Evolutionary conservation across 1,140 invertebrate genomes (phyloP).

Genomic region (Drosophila rufa): DNA sequence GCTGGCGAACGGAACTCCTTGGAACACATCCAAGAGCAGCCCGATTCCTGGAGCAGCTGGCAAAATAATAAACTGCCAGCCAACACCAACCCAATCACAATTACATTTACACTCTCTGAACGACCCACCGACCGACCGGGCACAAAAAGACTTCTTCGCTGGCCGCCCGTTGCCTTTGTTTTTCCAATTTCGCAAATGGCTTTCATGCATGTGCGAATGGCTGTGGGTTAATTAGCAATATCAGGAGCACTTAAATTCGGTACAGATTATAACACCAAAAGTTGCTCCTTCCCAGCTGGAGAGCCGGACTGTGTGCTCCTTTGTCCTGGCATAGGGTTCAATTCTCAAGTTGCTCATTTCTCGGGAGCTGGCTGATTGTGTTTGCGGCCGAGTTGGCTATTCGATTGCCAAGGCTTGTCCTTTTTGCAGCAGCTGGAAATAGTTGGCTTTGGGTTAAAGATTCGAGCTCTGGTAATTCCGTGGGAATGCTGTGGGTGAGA

Average conservation of each 20-base stretch:
- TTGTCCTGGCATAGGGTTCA: conserved; percentile 34
- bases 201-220: conserved; percentile 49
- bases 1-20: conserved; percentile 19
- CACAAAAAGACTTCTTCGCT: conserved; percentile 43
- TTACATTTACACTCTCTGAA: conserved; percentile 47
- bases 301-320: conserved; percentile 17
- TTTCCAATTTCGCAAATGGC: conserved; percentile 74
- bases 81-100: conserved; percentile 44
- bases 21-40: conserved; percentile 38
- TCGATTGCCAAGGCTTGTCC: conserved; percentile 45
- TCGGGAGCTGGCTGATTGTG: conserved; percentile 37
- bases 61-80: conserved; percentile 60
- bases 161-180: conserved; percentile 44
- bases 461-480: conserved; percentile 7
- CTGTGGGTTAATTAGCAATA: conserved; percentile 78
- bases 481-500: conserved; percentile 1
- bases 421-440: conserved; percentile 36
- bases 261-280: conserved; percentile 74
- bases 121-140: not conserved
- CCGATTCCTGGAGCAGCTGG: conserved; percentile 33
- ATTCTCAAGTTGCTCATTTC: conserved; percentile 66
- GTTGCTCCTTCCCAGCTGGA: conserved; percentile 41
- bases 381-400: conserved; percentile 50
- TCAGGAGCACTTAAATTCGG: conserved; percentile 76
- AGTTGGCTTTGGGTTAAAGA: conserved; percentile 21